Conservation (phyloP, 1,140 invertebrate species). For the Diuraphis noxia region DNA sequence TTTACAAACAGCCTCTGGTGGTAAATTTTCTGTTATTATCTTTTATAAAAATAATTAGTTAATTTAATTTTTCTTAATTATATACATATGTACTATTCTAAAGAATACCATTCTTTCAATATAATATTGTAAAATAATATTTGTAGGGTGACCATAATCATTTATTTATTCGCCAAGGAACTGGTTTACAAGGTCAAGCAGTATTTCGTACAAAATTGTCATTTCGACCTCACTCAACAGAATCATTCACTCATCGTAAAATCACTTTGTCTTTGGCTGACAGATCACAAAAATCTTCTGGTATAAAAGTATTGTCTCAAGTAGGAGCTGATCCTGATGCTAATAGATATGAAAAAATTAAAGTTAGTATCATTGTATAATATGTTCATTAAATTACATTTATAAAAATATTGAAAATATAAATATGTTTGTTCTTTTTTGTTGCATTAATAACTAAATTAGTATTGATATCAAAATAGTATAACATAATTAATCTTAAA, state of each 20-base stretch:
- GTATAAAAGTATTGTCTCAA: slow-evolving; percentile 94
- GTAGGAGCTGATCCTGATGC: slow-evolving; percentile 93
- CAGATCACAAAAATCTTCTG: slow-evolving; percentile 92
- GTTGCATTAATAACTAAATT: not conserved
- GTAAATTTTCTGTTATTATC: slow-evolving; percentile 60
- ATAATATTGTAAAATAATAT: not conserved
- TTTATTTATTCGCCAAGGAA: slow-evolving; percentile 94
- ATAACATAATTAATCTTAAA: not conserved
- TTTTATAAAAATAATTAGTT: not conserved
- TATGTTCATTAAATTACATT: not conserved
- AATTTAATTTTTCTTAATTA: not conserved
- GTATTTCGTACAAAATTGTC: slow-evolving; percentile 96
- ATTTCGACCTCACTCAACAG: slow-evolving; percentile 96
- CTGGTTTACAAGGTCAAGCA: slow-evolving; percentile 95
- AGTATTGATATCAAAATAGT: not conserved
- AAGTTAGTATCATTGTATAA: slow-evolving; percentile 64
- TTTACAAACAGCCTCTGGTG: slow-evolving; percentile 88
- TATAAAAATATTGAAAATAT: not conserved
- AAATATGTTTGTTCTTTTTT: not conserved
- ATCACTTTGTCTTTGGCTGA: slow-evolving; percentile 98
- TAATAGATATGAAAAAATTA: slow-evolving; percentile 85
- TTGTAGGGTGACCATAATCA: slow-evolving; percentile 89
- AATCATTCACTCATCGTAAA: slow-evolving; percentile 97
- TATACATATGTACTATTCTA: not conserved
- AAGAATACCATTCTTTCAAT: not conserved